Base-by-base conservation (phyloP, 2,113 vertebrate species). In the Carlito syrichta region DNA sequence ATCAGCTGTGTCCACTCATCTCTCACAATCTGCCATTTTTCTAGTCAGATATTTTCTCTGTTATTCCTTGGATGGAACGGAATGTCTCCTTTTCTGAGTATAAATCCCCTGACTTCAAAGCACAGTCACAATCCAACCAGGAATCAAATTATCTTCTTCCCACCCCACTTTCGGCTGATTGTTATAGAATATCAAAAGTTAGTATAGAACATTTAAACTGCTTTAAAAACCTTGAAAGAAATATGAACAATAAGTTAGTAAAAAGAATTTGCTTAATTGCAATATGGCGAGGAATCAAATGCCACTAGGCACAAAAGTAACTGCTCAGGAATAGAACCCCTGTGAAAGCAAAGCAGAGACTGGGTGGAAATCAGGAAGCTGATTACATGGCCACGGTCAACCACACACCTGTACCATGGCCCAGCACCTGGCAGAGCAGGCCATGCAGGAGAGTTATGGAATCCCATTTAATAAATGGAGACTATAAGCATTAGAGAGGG, bases 111-210 rank as follows among this genome's bases (percentile, higher is more conserved):
- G n/a, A 76, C 52, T 86, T 82, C 90, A 82, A 40, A 62, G 56
- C 66, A 92, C 4, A 52, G 35, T 81, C 83, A 96, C 40, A 77
- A 83, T 96, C 69, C 43, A 91, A 68, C 32, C 38, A 66, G 50
- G 86, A 97, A 96, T 93, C 16, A 76, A 73, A 35, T 62, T 89
- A 95, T 69, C 0, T n/a, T 40, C 3, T 16, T 69, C 25, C 10
- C 14, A 87, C 13, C 5, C 30, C 5, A 52, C 11, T 74, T 92
- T n/a, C 11, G 43, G 63, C 23, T 56, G 35, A 96, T 81, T 32
- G 69, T 32, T 94, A 56, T 25, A 89, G 90, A 87, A 68, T 95
- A 94, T 43, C 83, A 63, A 86, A 97, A 95, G 38, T 89, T 79
- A 90, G 71, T 22, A 89, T 30, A 97, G 95, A 92, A 94, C 83